Conservation (phyloP, 1,140 invertebrate genomes). For the Musca vetustissima region DNA sequence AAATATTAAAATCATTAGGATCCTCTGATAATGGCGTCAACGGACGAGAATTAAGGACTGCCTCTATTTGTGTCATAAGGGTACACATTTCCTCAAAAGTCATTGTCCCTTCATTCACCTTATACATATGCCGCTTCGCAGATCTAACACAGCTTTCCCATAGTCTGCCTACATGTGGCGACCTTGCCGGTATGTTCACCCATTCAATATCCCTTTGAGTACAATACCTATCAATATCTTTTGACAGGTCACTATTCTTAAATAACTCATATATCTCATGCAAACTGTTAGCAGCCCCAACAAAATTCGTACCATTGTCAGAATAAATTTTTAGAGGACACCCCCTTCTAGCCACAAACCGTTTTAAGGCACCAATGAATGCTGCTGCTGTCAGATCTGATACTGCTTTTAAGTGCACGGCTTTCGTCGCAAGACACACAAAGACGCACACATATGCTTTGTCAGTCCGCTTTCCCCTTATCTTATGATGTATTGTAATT, state of each 20-base stretch:
- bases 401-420: conserved; percentile 41
- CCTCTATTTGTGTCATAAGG: background rate
- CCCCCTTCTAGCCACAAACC: conserved; percentile 35
- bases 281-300: conserved; percentile 31
- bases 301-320: conserved; percentile 51
- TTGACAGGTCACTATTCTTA: background rate
- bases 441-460: conserved; percentile 26
- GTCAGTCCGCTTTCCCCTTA: conserved; percentile 19
- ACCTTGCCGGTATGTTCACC: background rate
- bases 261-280: conserved; percentile 16
- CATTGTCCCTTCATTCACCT: background rate
- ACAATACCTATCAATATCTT: background rate
- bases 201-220: background rate
- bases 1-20: too few relatives aligned
- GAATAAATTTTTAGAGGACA: conserved; percentile 33
- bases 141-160: conserved; percentile 22
- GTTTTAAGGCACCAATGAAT: conserved; percentile 33
- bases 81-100: background rate
- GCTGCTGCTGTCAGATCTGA: conserved; percentile 32
- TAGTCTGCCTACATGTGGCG: conserved; percentile 15
- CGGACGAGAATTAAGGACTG: background rate
- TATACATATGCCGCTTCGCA: conserved; percentile 6
- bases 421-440: conserved; percentile 34
- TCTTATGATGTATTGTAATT: conserved; percentile 23
- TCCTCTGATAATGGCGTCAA: background rate